Conservation (phyloP, 2,113 vertebrate genomes). For the Etia nguti region DNA sequence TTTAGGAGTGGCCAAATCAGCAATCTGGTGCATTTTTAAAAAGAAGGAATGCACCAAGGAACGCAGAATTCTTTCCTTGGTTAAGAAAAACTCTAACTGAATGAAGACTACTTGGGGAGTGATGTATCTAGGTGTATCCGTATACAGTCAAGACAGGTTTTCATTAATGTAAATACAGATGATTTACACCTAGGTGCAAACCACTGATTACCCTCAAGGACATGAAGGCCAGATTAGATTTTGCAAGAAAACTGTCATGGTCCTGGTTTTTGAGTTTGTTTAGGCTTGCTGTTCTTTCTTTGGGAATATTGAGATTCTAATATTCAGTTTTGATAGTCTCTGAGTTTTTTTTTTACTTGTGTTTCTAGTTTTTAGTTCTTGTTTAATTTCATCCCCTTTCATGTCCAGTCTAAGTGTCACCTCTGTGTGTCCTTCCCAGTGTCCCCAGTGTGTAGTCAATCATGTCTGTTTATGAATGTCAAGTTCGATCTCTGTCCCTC, state of each 20-base stretch:
- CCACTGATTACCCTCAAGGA: not conserved
- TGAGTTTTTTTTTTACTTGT: not conserved
- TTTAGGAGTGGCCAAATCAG: not conserved
- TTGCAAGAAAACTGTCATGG: conserved; percentile 32
- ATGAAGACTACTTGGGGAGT: not conserved
- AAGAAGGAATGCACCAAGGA: not conserved
- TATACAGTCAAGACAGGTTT: rapidly evolving
- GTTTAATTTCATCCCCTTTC: not conserved
- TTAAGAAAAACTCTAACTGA: not conserved
- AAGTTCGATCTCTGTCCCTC: not conserved
- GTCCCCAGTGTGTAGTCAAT: not conserved
- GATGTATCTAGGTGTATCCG: not conserved
- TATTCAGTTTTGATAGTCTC: not conserved
- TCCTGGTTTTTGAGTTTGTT: not conserved
- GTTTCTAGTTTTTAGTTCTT: not conserved
- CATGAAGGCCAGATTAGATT: not conserved
- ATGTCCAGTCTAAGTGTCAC: not conserved
- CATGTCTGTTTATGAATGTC: not conserved
- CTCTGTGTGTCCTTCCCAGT: not conserved
- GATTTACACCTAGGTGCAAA: not conserved
- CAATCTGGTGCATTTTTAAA: not conserved
- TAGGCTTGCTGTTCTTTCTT: not conserved
- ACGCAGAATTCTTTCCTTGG: not conserved
- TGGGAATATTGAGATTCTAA: not conserved
- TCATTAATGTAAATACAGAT: not conserved